Conservation (phyloP, 1,140 invertebrate species). For the Vanessa atalanta region DNA sequence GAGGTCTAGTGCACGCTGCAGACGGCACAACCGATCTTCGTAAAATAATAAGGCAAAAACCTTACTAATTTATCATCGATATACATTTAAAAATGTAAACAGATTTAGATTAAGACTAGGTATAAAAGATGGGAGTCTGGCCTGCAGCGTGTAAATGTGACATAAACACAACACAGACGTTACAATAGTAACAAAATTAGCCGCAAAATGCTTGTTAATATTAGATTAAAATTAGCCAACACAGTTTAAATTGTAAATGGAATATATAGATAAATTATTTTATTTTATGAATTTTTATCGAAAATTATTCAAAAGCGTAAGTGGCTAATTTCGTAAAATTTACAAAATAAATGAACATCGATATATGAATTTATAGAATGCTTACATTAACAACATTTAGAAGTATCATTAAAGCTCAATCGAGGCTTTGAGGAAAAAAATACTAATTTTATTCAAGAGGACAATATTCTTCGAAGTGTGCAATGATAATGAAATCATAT, state of each 20-base stretch:
- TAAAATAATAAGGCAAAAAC: conserved; percentile 2
- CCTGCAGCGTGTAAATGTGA: not conserved
- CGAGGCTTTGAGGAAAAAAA: not conserved
- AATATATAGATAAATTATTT: too few relatives aligned
- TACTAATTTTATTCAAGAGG: too few relatives aligned
- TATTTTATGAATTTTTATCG: not conserved
- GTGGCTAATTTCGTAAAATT: conserved; percentile 4
- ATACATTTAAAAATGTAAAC: conserved; percentile 8
- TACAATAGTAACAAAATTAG: conserved; percentile 3
- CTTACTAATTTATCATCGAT: not conserved
- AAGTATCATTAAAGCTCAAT: not conserved
- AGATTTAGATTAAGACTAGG: not conserved
- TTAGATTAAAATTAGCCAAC: not conserved
- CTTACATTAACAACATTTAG: conserved; percentile 9
- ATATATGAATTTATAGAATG: conserved; percentile 18
- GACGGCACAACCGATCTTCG: not conserved
- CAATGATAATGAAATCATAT: too few relatives aligned
- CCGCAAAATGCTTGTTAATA: not conserved
- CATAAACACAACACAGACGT: not conserved
- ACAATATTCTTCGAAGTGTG: too few relatives aligned
- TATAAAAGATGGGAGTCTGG: not conserved
- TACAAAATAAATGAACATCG: conserved; percentile 10
- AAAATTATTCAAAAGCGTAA: not conserved
- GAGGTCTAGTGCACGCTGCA: conserved; percentile 6
- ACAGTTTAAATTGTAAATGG: not conserved